Percentiles rank a stretch among this genome's conserved stretches.
Conservation (phyloP, 37 sponge, comb jelly and placozoan species). For the Axinella damicornis region DNA sequence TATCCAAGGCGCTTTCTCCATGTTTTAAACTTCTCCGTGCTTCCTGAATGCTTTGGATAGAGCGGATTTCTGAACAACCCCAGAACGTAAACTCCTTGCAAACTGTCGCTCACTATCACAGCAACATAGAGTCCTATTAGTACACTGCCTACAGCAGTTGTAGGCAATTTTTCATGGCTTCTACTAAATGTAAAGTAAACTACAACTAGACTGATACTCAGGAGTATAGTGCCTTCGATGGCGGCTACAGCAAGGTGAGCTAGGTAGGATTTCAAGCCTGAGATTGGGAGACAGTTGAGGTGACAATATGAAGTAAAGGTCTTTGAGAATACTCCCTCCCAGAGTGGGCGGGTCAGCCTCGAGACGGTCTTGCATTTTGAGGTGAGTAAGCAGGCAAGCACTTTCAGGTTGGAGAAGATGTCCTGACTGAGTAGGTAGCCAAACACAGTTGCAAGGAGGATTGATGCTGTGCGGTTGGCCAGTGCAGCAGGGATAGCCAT, state of each 20-base stretch:
- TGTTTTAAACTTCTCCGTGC: slow-evolving; percentile 20
- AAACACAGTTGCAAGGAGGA: slow-evolving; percentile 45
- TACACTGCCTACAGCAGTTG: slow-evolving; percentile 9
- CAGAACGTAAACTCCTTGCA: slow-evolving; percentile 38
- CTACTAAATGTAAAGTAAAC: slow-evolving; percentile 39
- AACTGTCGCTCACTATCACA: background rate
- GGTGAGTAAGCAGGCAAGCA: background rate
- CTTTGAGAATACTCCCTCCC: slow-evolving; percentile 2
- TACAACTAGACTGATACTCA: slow-evolving; percentile 9
- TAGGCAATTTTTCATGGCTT: background rate
- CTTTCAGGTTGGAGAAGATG: slow-evolving; percentile 9
- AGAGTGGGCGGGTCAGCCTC: too few species aligned
- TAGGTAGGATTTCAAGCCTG: background rate
- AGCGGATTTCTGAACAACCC: slow-evolving; percentile 57
- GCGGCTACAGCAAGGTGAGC: background rate
- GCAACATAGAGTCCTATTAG: slow-evolving; percentile 4
- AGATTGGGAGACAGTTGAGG: background rate
- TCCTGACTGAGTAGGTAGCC: slow-evolving; percentile 72
- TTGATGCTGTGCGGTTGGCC: slow-evolving; percentile 4
- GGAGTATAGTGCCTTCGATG: slow-evolving; percentile 8
- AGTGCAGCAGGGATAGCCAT: slow-evolving; percentile 16
- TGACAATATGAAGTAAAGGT: slow-evolving; percentile 15
- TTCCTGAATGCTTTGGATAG: slow-evolving; percentile 12
- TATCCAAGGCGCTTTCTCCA: slow-evolving; percentile 11
- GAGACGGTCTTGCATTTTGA: background rate